Evolutionary conservation across 2,113 vertebrate species (phyloP).

Genomic region (Numenius arquata): DNA sequence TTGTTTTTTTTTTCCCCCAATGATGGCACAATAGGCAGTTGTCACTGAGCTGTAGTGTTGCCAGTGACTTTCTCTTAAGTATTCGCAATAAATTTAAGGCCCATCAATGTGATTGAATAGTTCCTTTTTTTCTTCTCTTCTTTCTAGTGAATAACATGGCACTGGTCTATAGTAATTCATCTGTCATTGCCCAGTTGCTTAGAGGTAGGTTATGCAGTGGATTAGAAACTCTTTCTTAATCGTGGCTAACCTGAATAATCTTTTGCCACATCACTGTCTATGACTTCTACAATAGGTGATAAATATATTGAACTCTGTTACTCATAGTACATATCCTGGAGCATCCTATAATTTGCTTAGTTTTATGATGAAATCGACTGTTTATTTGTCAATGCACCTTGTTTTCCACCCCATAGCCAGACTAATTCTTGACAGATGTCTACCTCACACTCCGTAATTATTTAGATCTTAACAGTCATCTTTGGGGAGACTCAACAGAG

Average conservation of each 20-base stretch:
- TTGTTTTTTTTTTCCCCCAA: not conserved
- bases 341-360: not conserved
- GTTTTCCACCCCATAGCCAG: not conserved
- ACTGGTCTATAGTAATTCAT: not conserved
- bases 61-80: constrained; percentile 1
- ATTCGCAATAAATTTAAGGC: not conserved
- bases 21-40: not conserved
- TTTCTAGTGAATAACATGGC: not conserved
- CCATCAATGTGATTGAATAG: not conserved
- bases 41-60: not conserved
- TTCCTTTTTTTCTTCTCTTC: not conserved
- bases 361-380: not conserved
- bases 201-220: too few species aligned
- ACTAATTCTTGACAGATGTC: not conserved
- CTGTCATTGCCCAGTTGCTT: not conserved
- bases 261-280: not conserved
- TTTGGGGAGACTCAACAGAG: not conserved
- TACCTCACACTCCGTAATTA: not conserved
- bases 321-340: not conserved
- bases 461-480: not conserved
- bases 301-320: not conserved
- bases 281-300: not conserved
- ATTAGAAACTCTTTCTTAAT: too few species aligned
- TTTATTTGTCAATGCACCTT: not conserved
- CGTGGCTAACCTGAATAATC: not conserved